Evolutionary conservation across 2,888 invertebrate species (phyloP).

Genomic region (Blastobasis lacticolella): DNA sequence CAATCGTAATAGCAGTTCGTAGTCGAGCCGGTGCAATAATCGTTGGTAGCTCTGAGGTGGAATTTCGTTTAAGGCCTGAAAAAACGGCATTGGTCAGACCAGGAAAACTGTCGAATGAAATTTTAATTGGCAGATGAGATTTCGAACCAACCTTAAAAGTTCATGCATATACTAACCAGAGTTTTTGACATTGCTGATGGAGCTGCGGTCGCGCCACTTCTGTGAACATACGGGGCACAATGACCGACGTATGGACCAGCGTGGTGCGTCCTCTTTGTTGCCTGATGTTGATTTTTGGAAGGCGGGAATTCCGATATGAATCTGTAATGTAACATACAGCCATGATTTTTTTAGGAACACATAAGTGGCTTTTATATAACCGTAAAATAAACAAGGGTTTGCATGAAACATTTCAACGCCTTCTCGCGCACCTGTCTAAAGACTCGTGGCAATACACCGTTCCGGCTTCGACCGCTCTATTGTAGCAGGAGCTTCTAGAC

Average conservation of each 20-base stretch:
- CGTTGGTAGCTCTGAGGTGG: slow-evolving; percentile 45
- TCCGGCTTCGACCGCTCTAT: no score
- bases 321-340: no score
- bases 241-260: slow-evolving; percentile 60
- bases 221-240: slow-evolving; percentile 66
- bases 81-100: background rate
- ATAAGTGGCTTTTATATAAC: no score
- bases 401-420: no score
- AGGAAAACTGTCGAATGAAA: no score
- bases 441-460: no score
- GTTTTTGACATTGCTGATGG: slow-evolving; percentile 48
- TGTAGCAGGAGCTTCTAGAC: no score
- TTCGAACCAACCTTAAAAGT: no score
- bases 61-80: slow-evolving; percentile 58
- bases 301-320: slow-evolving; percentile 32
- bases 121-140: no score
- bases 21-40: slow-evolving; percentile 60
- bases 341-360: no score
- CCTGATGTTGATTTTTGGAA: slow-evolving; percentile 30
- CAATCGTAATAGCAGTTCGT: slow-evolving; percentile 41
- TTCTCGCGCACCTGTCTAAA: no score
- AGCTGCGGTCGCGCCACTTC: slow-evolving; percentile 58
- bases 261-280: slow-evolving; percentile 28
- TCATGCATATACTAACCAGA: slow-evolving; percentile 36
- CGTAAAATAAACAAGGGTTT: no score